Percentiles rank a stretch among this genome's conserved stretches.
phyloP scores from a whole-genome alignment of 2,113 vertebrate species.

The Anas platyrhynchos region DNA sequence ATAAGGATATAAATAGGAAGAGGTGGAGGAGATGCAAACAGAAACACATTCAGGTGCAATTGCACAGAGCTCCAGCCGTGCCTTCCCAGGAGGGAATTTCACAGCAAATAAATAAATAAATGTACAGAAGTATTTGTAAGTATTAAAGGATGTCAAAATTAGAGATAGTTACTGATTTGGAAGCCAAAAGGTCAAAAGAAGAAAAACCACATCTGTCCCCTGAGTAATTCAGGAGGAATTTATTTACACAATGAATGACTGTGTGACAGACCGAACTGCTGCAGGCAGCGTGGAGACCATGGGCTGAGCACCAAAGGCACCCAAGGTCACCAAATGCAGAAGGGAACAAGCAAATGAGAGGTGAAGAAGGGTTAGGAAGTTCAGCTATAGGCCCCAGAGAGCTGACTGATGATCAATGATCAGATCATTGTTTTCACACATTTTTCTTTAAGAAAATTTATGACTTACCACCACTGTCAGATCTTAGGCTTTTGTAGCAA shows the following conservation, averaged over 20 bases:
- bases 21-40: background rate
- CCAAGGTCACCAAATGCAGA: background rate
- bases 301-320: background rate
- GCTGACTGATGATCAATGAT: background rate
- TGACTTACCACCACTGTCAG: background rate
- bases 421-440: background rate
- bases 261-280: slow-evolving; percentile 28
- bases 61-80: background rate
- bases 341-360: background rate
- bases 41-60: background rate
- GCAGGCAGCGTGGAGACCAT: background rate
- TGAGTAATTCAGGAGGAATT: slow-evolving; percentile 57
- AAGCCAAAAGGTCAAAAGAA: slow-evolving; percentile 53
- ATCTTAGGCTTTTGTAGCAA: background rate
- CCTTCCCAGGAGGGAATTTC: background rate
- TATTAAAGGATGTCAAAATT: slow-evolving; percentile 22
- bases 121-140: background rate
- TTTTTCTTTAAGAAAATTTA: background rate
- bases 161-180: background rate
- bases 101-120: background rate
- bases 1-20: background rate
- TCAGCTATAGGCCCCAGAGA: background rate
- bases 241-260: slow-evolving; percentile 42
- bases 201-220: slow-evolving; percentile 52
- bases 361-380: background rate